These are phyloP conservation scores for Apamea epomidion DNA, from an alignment of 2,888 invertebrate species.

Conservation along the genomic window DNA sequence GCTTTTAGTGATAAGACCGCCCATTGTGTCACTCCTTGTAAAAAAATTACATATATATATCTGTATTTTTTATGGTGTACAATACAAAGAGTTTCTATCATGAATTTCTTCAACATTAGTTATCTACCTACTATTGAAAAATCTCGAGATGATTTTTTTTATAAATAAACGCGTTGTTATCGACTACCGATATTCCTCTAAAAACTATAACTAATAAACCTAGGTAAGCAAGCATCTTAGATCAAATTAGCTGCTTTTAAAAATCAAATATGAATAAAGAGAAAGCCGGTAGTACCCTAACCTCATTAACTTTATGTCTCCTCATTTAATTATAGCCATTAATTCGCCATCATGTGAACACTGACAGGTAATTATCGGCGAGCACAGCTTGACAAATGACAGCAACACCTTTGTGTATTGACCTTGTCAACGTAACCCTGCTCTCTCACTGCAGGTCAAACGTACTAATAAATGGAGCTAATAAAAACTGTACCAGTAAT, in stretches of 20 bases:
- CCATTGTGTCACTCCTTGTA: not conserved
- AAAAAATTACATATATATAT: not conserved
- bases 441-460: constrained; percentile 62
- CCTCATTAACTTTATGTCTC: constrained; percentile 46
- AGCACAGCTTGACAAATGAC: constrained; percentile 69
- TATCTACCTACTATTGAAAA: not conserved
- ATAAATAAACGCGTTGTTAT: no score
- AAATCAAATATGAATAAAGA: constrained; percentile 25
- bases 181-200: no score
- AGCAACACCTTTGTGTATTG: constrained; percentile 72
- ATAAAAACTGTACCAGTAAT: constrained; percentile 55
- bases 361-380: constrained; percentile 72
- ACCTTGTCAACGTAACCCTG: constrained; percentile 68
- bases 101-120: not conserved
- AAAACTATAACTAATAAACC: not conserved
- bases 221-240: not conserved
- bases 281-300: constrained; percentile 51
- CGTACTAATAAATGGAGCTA: constrained; percentile 33
- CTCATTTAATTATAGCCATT: constrained; percentile 68
- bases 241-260: not conserved
- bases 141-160: not conserved
- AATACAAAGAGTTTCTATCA: not conserved
- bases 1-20: not conserved
- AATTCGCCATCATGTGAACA: constrained; percentile 68
- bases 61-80: not conserved